phyloP scores from a whole-genome alignment of 1,140 invertebrate genomes.

The Antheraea pernyi region DNA sequence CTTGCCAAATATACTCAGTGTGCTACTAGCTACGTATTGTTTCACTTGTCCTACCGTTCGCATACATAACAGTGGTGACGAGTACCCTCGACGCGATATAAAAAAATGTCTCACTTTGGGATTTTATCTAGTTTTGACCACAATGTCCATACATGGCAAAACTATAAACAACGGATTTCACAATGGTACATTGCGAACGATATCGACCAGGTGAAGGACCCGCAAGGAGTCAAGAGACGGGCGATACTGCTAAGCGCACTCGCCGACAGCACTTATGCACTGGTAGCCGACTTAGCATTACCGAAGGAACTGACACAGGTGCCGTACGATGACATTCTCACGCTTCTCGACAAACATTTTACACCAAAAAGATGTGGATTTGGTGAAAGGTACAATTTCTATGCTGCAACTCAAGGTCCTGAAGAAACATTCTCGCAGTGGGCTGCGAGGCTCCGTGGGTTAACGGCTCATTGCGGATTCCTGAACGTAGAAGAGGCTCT shows the following conservation, averaged over 20 bases:
- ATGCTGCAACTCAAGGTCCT: constrained; percentile 27
- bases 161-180: not conserved
- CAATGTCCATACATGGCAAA: constrained; percentile 20
- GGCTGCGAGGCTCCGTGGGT: constrained; percentile 35
- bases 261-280: constrained; percentile 21
- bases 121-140: constrained; percentile 26
- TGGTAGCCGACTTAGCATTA: constrained; percentile 26
- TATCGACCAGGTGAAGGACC: constrained; percentile 20
- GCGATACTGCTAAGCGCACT: constrained; percentile 30
- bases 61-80: constrained; percentile 11
- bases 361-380: constrained; percentile 30
- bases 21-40: no score
- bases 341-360: constrained; percentile 18
- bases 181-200: constrained; percentile 38
- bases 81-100: constrained; percentile 6
- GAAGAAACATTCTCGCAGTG: constrained; percentile 30
- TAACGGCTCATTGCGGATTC: constrained; percentile 32
- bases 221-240: not conserved
- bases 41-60: no score
- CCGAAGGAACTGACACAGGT: constrained; percentile 27
- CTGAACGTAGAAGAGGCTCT: constrained; percentile 24
- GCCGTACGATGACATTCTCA: constrained; percentile 23
- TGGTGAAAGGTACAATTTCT: constrained; percentile 36
- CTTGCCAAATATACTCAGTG: not conserved
- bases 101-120: constrained; percentile 3